These are phyloP conservation scores for Ptychochromis oligacanthus DNA, from an alignment of 2,113 vertebrate genomes.

Conservation along the genomic window DNA sequence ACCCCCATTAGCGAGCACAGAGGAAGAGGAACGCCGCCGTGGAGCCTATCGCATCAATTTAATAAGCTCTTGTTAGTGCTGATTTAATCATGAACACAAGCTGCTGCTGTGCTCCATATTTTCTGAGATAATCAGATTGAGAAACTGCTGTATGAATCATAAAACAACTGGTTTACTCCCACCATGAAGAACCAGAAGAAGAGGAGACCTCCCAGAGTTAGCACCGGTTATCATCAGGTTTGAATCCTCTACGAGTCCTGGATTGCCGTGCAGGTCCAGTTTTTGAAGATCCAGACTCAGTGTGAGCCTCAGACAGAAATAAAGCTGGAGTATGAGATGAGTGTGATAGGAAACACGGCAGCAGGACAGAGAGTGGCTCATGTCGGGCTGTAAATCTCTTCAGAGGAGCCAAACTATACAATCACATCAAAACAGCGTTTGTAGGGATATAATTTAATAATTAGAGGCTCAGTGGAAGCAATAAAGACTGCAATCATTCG, in stretches of 20 bases:
- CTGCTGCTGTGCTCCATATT: conserved; percentile 39
- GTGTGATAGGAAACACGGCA: neutral
- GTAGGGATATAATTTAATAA: neutral
- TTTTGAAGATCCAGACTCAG: neutral
- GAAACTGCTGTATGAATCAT: conserved; percentile 27
- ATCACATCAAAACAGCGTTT: conserved; percentile 2
- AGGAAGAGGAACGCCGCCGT: conserved; percentile 10
- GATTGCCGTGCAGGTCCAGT: neutral
- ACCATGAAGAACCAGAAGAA: neutral
- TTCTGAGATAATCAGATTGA: conserved; percentile 46
- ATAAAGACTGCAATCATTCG: conserved; percentile 5
- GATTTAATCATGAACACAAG: conserved; percentile 55
- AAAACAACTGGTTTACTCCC: conserved; percentile 39
- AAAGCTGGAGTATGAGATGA: neutral
- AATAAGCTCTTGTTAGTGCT: conserved; percentile 52
- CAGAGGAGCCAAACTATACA: neutral
- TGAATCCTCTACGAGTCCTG: neutral
- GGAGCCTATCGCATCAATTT: conserved; percentile 53
- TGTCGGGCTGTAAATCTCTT: neutral
- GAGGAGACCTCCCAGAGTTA: conserved; percentile 5
- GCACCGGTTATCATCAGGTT: neutral
- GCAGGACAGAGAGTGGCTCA: neutral
- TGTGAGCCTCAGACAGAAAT: neutral
- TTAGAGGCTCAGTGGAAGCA: neutral
- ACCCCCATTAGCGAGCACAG: conserved; percentile 6